Evolutionary conservation across 1,140 invertebrate species (phyloP).

Genomic region (Thalassaphorura encarpata): DNA sequence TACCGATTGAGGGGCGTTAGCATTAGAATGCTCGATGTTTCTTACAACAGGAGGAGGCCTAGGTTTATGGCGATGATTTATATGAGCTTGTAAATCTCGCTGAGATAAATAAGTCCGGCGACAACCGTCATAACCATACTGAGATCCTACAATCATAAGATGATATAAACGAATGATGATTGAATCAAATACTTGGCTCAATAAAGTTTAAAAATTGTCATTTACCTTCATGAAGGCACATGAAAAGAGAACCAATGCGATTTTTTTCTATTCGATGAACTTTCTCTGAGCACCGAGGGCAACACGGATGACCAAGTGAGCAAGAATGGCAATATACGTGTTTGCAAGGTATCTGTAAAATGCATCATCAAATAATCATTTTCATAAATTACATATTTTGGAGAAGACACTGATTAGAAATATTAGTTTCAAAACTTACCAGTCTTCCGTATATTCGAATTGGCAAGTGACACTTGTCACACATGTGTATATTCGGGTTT

Average conservation of each 20-base stretch:
- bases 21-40: not conserved
- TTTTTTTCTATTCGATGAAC: conserved; percentile 24
- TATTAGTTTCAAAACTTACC: conserved; percentile 13
- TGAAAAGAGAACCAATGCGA: conserved; percentile 25
- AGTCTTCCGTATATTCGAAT: conserved; percentile 27
- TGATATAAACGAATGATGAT: not conserved
- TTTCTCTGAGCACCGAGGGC: conserved; percentile 21
- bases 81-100: conserved; percentile 30
- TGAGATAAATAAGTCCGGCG: conserved; percentile 28
- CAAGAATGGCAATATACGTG: conserved; percentile 28
- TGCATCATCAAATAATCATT: not conserved
- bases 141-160: conserved; percentile 9
- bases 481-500: conserved; percentile 32
- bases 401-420: not conserved
- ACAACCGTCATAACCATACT: conserved; percentile 29
- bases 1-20: too few relatives aligned
- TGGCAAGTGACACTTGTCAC: conserved; percentile 19
- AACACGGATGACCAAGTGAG: conserved; percentile 18
- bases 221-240: conserved; percentile 30
- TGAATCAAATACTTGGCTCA: not conserved
- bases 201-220: not conserved
- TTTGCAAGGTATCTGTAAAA: conserved; percentile 28
- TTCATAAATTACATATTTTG: not conserved
- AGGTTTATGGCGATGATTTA: conserved; percentile 30
- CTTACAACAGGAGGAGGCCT: not conserved